A percentile compares a stretch with the other conserved stretches of the same genome.
Evolutionary conservation across 2,797 vertebrate genomes (phyloP).

Genomic region (Schizopygopsis malacanthus): DNA sequence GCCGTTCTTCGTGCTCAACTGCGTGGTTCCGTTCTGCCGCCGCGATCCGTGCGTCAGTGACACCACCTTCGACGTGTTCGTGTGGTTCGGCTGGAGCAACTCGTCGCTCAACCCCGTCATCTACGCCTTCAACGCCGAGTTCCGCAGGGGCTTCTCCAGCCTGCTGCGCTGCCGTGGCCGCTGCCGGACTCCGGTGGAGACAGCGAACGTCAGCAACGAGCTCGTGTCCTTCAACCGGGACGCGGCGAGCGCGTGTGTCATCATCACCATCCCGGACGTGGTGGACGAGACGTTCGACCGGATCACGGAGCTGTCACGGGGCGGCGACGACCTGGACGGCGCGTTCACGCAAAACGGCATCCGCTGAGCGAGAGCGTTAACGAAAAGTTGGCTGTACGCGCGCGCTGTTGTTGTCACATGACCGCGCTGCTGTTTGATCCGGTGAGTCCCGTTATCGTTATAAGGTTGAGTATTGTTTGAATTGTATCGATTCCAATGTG

Average conservation of each 20-base stretch:
- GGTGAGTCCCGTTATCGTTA: neutral
- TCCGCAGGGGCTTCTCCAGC: constrained; percentile 90
- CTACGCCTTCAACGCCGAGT: constrained; percentile 96
- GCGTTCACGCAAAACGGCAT: neutral
- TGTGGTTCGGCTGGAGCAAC: constrained; percentile 98
- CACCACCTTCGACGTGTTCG: constrained; percentile 92
- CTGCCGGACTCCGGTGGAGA: constrained; percentile 85
- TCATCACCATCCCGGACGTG: constrained; percentile 85
- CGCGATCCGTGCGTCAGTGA: constrained; percentile 90
- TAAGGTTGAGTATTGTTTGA: too few species aligned
- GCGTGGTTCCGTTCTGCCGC: constrained; percentile 94
- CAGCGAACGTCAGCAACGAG: constrained; percentile 91
- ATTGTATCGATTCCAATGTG: too few species aligned
- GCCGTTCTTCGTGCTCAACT: constrained; percentile 95
- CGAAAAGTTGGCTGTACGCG: neutral
- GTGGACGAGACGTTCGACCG: constrained; percentile 84
- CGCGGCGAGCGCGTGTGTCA: constrained; percentile 83
- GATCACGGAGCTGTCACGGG: constrained; percentile 80
- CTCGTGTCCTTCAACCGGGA: constrained; percentile 91
- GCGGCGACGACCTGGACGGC: neutral
- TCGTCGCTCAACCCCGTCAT: constrained; percentile 94
- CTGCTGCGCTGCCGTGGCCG: constrained; percentile 87
- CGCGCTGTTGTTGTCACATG: too few species aligned
- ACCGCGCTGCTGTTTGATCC: too few species aligned
- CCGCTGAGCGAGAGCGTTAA: neutral